Evolutionary conservation across 2,888 invertebrate species (phyloP), one percentile per base, ranked within the genome.

Genomic region (Deroplatys truncata): DNA sequence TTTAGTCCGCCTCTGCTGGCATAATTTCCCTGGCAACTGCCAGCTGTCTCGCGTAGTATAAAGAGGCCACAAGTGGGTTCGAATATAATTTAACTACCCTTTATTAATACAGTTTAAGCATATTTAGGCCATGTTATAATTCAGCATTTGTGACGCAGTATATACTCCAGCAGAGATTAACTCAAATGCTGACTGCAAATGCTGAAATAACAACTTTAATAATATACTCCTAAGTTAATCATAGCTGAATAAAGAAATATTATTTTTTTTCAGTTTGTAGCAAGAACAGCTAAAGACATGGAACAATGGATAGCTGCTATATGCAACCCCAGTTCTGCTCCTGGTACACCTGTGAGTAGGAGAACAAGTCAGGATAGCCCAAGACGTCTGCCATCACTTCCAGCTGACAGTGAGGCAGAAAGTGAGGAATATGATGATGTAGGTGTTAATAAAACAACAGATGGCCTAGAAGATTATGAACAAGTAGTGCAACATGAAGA

Each of bases 261-360:
- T 16, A 15, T 35, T 86, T 84, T 84, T 16, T 90, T 86, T 15
- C 91, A 92, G 92, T 92, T 92, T 85, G 91, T 91, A 16, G 92
- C 92, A 29, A 90, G 91, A 31, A 92, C 91, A 82, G 90, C 91
- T 56, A 91, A 91, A 15, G 92, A 92, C 49, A 92, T 92, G 92
- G 90, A 91, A 1, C 91, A 91, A 29, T 92, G 92, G 92, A 90
- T 92, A 13, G 88, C 90, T 29, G 91, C 91, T 7, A 91, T 92
- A 87, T 90, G 90, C 84, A 90, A 91, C 28, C 89, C 87, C 25
- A 85, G 86, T 28, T 29, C 35, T n/a, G 20, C 9, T 16, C 56
- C 16, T 72, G 25, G 56, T 20, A 72, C 20, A 7, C 43, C 84
- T 8, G 31, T 29, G 8, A 31, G 83, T 28, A 28, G 85, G 28